These are phyloP conservation scores for Plecotus auritus DNA, from an alignment of 2,113 vertebrate species.

Conservation along the genomic window DNA sequence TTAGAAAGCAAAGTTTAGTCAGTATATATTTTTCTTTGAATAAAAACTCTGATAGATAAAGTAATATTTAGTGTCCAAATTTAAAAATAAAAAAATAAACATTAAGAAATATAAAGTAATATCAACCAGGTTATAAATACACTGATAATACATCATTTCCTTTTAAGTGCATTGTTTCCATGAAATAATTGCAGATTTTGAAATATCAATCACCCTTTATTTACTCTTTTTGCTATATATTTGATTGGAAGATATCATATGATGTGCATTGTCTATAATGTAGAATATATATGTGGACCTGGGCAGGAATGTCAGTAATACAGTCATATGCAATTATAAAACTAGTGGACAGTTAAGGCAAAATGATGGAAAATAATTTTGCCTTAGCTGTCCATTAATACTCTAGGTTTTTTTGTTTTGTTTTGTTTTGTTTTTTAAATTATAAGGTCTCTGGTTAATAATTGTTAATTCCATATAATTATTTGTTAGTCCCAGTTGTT, in stretches of 20 bases:
- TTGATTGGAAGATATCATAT: not conserved
- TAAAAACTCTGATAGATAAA: not conserved
- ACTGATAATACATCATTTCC: not conserved
- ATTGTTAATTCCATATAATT: slow-evolving; percentile 71
- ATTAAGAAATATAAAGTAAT: not conserved
- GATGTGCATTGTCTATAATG: not conserved
- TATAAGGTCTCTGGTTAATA: slow-evolving; percentile 50
- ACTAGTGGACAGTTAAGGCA: not conserved
- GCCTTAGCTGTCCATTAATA: not conserved
- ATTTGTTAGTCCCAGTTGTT: slow-evolving; percentile 72
- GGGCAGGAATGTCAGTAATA: not conserved
- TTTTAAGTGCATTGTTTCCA: slow-evolving; percentile 16
- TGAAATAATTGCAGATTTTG: not conserved
- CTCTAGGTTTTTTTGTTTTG: slow-evolving; percentile 3
- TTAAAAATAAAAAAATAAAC: not conserved
- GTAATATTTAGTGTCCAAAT: not conserved
- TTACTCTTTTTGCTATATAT: not conserved
- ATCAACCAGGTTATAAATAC: not conserved
- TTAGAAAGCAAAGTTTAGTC: not conserved
- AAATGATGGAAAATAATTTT: not conserved
- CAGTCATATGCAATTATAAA: slow-evolving; percentile 29
- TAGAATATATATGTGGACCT: not conserved
- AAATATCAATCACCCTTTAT: slow-evolving; percentile 9
- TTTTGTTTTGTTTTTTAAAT: slow-evolving; percentile 73
- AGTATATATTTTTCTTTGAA: not conserved